Conservation (phyloP, 2,888 invertebrate genomes). For the Bembecia ichneumoniformis region DNA sequence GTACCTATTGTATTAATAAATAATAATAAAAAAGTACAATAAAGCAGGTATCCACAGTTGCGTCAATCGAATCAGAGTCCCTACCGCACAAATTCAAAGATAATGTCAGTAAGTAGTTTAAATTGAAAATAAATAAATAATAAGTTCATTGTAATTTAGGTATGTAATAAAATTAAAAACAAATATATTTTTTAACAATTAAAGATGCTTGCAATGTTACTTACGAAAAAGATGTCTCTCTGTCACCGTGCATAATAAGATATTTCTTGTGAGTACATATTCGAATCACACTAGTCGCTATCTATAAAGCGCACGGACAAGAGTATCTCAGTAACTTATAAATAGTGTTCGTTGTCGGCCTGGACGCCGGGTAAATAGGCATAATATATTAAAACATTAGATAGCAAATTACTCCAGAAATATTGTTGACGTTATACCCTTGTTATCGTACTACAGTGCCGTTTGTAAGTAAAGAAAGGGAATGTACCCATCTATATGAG, state of each 20-base stretch:
- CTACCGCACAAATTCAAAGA: too few relatives aligned
- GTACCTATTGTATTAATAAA: too few relatives aligned
- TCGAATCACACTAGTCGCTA: slow-evolving; percentile 39
- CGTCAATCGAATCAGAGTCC: too few relatives aligned
- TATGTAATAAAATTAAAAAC: too few relatives aligned
- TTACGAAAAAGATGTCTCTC: slow-evolving; percentile 1
- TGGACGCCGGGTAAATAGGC: slow-evolving; percentile 32
- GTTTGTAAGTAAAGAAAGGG: background rate
- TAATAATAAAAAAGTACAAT: too few relatives aligned
- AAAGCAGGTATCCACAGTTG: too few relatives aligned
- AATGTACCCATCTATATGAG: background rate
- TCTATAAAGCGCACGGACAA: slow-evolving; percentile 22
- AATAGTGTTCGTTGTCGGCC: slow-evolving; percentile 39
- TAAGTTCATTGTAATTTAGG: too few relatives aligned
- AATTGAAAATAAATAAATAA: too few relatives aligned
- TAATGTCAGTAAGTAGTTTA: too few relatives aligned
- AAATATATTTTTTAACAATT: too few relatives aligned
- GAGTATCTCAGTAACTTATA: slow-evolving; percentile 29
- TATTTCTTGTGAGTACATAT: slow-evolving; percentile 59
- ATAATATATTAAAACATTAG: slow-evolving; percentile 5
- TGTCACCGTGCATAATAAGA: slow-evolving; percentile 28
- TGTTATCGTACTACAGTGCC: background rate
- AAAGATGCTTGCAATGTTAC: too few relatives aligned
- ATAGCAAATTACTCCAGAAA: background rate
- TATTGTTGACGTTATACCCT: background rate